A percentile compares a stretch with the other conserved stretches of the same genome.
Evolutionary conservation across 2,113 vertebrate genomes (phyloP).

Genomic region (Fregata magnificens): DNA sequence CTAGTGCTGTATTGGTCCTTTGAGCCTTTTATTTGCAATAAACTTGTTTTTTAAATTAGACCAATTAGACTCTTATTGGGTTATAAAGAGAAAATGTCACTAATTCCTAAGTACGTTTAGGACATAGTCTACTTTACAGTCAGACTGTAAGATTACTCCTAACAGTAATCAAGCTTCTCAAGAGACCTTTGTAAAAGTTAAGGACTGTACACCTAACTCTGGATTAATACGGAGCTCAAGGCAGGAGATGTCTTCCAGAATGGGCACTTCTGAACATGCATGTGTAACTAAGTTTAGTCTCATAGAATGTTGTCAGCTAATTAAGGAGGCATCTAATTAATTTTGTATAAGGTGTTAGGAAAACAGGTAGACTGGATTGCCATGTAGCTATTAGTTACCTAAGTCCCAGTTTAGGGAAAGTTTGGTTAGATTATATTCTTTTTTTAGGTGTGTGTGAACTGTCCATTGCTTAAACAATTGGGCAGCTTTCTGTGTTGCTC

Average conservation of each 20-base stretch:
- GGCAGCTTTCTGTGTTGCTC: not conserved
- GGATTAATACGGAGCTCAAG: not conserved
- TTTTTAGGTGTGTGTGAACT: not conserved
- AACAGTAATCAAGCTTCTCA: not conserved
- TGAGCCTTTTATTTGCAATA: not conserved
- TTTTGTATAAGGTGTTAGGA: not conserved
- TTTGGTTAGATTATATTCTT: not conserved
- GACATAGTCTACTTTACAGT: not conserved
- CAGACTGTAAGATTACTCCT: not conserved
- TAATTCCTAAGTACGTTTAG: not conserved
- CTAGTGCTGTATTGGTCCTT: not conserved
- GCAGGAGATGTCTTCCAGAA: not conserved
- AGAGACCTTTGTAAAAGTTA: not conserved
- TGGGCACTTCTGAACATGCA: not conserved
- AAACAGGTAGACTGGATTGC: not conserved
- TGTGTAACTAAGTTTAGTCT: not conserved
- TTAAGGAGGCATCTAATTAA: not conserved
- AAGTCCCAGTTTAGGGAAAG: not conserved
- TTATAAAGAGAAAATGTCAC: not conserved
- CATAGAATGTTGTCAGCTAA: not conserved
- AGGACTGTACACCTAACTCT: not conserved
- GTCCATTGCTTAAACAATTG: not conserved
- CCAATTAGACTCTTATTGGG: not conserved
- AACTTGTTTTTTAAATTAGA: not conserved
- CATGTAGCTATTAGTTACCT: not conserved